Percentiles rank a stretch among this genome's conserved stretches.
Evolutionary conservation across 2,888 invertebrate genomes (phyloP).

Genomic region (Serrognathus titanus): DNA sequence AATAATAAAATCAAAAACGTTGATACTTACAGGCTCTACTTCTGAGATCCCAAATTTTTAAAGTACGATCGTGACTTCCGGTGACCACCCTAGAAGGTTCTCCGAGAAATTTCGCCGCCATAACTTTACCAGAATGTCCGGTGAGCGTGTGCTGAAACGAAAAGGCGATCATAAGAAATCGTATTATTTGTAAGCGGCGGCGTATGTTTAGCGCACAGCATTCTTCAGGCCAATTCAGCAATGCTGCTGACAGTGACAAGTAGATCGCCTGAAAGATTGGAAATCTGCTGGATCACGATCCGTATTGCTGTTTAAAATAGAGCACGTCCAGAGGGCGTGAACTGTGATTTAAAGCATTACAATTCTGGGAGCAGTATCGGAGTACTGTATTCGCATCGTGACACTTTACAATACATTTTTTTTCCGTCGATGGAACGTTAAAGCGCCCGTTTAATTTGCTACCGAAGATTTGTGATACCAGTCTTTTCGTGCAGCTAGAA

Average conservation of each 20-base stretch:
- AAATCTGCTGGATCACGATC: slow-evolving; percentile 27
- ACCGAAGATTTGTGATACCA: background rate
- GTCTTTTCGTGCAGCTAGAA: too few relatives aligned
- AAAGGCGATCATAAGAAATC: background rate
- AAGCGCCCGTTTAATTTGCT: background rate
- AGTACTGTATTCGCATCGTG: slow-evolving; percentile 8
- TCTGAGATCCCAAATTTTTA: slow-evolving; percentile 97
- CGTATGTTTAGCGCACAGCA: too few relatives aligned
- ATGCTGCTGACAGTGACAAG: slow-evolving; percentile 39
- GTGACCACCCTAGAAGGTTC: slow-evolving; percentile 92
- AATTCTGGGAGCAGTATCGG: slow-evolving; percentile 17
- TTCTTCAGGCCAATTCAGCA: background rate
- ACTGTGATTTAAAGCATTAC: slow-evolving; percentile 29
- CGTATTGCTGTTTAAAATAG: slow-evolving; percentile 29
- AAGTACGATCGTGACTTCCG: slow-evolving; percentile 95
- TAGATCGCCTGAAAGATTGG: slow-evolving; percentile 24
- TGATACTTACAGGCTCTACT: slow-evolving; percentile 77
- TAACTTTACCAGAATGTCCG: slow-evolving; percentile 96
- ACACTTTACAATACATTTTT: slow-evolving; percentile 13
- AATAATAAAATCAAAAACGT: background rate
- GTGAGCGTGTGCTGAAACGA: slow-evolving; percentile 79
- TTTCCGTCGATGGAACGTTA: slow-evolving; percentile 3
- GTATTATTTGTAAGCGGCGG: slow-evolving; percentile 27
- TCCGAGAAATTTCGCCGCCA: slow-evolving; percentile 94
- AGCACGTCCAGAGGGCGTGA: slow-evolving; percentile 30